Evolutionary conservation across 1,140 invertebrate species (phyloP).

Genomic region (Anthonomus grandis): DNA sequence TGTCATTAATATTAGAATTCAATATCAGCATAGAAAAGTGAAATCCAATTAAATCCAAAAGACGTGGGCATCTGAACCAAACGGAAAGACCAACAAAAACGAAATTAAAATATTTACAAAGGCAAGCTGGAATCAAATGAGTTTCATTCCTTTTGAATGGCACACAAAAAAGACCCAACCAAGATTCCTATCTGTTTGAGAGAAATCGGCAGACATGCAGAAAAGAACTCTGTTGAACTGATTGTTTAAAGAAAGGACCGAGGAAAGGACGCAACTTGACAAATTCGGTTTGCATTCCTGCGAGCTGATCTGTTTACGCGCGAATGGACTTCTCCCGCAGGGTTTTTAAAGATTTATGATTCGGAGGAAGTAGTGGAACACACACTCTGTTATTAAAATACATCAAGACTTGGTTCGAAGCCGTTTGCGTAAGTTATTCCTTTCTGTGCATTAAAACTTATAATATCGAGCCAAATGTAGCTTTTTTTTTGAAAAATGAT

Average conservation of each 20-base stretch:
- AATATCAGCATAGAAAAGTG: no score
- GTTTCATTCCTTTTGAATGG: slow-evolving; percentile 24
- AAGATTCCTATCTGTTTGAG: neutral
- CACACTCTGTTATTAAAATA: no score
- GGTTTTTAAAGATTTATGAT: slow-evolving; percentile 30
- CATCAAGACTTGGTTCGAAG: no score
- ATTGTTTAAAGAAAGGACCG: slow-evolving; percentile 39
- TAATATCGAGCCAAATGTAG: no score
- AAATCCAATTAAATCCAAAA: slow-evolving; percentile 24
- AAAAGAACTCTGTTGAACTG: slow-evolving; percentile 35
- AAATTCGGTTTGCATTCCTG: slow-evolving; percentile 45
- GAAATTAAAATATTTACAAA: slow-evolving; percentile 32
- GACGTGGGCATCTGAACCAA: slow-evolving; percentile 9
- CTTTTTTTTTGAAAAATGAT: no score
- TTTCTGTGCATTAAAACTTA: no score
- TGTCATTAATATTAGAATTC: no score
- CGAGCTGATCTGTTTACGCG: slow-evolving; percentile 41
- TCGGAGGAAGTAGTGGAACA: slow-evolving; percentile 10
- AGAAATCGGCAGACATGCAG: slow-evolving; percentile 18
- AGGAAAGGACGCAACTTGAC: slow-evolving; percentile 41
- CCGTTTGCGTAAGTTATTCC: no score
- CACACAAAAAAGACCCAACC: slow-evolving; percentile 15
- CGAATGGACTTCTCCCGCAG: slow-evolving; percentile 31
- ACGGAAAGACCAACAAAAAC: slow-evolving; percentile 25
- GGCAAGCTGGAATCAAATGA: slow-evolving; percentile 21